phyloP scores from a whole-genome alignment of 2,113 vertebrate species.

The Aplodontia rufa region DNA sequence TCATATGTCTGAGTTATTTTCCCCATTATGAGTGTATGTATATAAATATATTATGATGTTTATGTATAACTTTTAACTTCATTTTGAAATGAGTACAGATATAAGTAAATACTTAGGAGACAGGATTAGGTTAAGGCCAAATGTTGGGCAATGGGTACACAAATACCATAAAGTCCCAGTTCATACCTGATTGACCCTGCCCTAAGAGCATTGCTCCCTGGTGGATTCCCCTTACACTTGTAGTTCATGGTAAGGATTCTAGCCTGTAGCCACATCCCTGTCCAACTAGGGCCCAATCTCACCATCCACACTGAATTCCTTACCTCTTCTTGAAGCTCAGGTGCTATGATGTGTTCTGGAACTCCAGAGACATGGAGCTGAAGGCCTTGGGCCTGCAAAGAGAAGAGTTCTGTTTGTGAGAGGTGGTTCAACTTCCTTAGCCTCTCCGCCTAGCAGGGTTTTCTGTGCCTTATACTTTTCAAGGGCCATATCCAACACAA shows the following conservation, averaged over 20 bases:
- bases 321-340: conserved; percentile 54
- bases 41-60: neutral
- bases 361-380: neutral
- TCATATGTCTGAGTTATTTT: neutral
- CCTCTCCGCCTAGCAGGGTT: neutral
- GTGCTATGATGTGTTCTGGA: neutral
- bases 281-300: neutral
- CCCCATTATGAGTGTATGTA: neutral
- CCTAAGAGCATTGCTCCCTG: neutral
- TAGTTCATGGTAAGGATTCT: neutral
- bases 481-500: neutral
- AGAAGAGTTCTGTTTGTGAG: conserved; percentile 33
- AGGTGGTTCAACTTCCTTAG: neutral
- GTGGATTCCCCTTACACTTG: neutral
- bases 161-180: neutral
- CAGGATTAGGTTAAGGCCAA: neutral
- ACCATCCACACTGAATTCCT: neutral
- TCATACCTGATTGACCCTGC: neutral
- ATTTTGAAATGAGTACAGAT: neutral
- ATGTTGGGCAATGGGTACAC: neutral
- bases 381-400: conserved; percentile 36
- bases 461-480: neutral
- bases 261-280: neutral
- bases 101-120: conserved; percentile 32
- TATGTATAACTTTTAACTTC: neutral